A percentile compares a stretch with the other conserved stretches of the same genome.
phyloP scores from a whole-genome alignment of 53 echinoderm and acorn worm genomes.

The Pentamera pediparva region DNA sequence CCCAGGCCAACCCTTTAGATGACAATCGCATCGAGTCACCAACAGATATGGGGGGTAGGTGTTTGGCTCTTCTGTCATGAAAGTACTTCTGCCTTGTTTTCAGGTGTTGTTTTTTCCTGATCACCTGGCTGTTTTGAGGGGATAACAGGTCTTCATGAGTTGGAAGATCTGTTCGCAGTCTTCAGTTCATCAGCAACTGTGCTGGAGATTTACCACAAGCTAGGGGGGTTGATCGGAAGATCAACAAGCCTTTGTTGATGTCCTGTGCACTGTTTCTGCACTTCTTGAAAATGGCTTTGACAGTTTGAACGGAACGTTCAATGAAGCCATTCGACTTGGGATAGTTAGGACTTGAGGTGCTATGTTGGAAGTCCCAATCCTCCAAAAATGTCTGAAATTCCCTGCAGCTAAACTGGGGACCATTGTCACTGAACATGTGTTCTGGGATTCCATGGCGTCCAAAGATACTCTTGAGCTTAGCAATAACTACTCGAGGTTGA shows the following conservation, averaged over 20 bases:
- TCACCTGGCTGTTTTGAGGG: not conserved
- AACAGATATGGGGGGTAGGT: not conserved
- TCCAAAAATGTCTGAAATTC: conserved; percentile 11
- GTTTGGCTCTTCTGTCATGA: not conserved
- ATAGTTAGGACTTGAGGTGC: conserved; percentile 41
- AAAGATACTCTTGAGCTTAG: too few relatives aligned
- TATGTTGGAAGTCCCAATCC: not conserved
- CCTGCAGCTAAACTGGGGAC: not conserved
- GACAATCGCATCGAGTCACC: not conserved
- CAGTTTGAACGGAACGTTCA: conserved; percentile 44
- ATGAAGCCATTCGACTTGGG: conserved; percentile 51
- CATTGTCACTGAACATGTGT: not conserved
- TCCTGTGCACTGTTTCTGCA: conserved; percentile 13
- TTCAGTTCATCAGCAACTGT: not conserved
- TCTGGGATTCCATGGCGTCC: conserved; percentile 51
- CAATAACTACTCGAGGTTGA: conserved; percentile 17
- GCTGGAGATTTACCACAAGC: not conserved
- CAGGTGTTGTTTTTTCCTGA: not conserved
- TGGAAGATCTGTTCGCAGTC: conserved; percentile 4
- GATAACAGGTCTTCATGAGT: conserved; percentile 2
- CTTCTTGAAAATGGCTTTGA: conserved; percentile 25
- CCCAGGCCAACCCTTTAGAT: not conserved
- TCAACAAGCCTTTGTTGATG: not conserved
- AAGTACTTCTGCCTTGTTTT: not conserved
- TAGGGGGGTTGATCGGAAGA: not conserved